Base-by-base conservation (phyloP, 2,888 invertebrate species). In the Chaitophorus viminalis region DNA sequence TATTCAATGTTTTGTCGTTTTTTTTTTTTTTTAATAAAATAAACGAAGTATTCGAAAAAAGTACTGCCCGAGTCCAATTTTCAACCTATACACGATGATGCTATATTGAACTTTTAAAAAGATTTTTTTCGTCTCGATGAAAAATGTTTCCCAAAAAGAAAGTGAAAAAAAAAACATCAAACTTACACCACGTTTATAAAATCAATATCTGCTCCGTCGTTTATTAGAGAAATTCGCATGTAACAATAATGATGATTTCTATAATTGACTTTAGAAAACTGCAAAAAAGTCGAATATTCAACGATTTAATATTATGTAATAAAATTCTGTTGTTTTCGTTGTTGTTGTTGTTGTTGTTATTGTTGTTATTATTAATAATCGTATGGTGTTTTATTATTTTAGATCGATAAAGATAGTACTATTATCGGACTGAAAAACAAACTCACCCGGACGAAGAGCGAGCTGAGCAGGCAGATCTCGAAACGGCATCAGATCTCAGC, bases 401-500 rank as follows among this genome's bases (percentile, higher is more conserved):
- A 89, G 89, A 88, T 88, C 31, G 76, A 81, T 39, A 82, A 54
- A 1, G 89, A 89, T 77, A 81, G 11, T 39, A 39, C 11, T 25
- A 25, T 88, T 36, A 72, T 82, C 36, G 77, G 88, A 52, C 54
- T 89, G 70, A 89, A 89, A 78, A 88, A 91, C 93, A 95, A 95
- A 92, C 92, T 95, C 90, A 94, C 94, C 90, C 93, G 94, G 86
- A 94, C 94, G 29, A 94, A 94, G 90, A 94, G 93, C 90, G 94
- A 94, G 87, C 92, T 95, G 89, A 94, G 94, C 90, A 92, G 94
- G 89, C 93, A 94, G 18, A 93, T 94, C 72, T 92, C 94, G 89
- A 93, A 94, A 90, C 95, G 95, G 90, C 92, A 94, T 75, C 94
- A 95, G 90, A 93, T 95, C 90, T 94, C 95, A 46, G 91, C 93